phyloP scores from a whole-genome alignment of 2,888 invertebrate genomes.

The Lycophotia porphyrea region DNA sequence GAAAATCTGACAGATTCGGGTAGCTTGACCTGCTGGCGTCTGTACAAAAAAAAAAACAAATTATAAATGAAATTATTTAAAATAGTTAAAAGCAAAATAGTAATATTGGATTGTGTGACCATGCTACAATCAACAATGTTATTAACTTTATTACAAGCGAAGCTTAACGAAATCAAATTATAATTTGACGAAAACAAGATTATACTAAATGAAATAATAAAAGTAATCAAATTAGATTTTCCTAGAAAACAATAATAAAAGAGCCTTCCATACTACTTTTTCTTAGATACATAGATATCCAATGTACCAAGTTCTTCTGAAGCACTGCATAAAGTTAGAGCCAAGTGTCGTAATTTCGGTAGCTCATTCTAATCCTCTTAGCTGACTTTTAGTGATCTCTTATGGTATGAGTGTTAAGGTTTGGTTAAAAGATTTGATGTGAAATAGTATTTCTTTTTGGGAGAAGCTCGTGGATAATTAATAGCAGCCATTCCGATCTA shows the following conservation, averaged over 20 bases:
- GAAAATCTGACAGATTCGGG: too few species aligned
- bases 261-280: not conserved
- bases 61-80: too few species aligned
- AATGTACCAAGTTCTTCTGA: conserved; percentile 28
- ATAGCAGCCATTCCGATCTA: too few species aligned
- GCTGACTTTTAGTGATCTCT: conserved; percentile 39
- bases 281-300: not conserved
- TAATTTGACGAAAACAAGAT: not conserved
- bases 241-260: not conserved
- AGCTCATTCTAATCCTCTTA: conserved; percentile 43
- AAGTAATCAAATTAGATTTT: conserved; percentile 5
- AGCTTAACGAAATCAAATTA: not conserved
- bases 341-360: conserved; percentile 37
- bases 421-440: not conserved
- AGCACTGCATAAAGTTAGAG: not conserved
- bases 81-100: not conserved
- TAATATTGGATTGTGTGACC: not conserved
- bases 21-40: too few species aligned
- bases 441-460: not conserved
- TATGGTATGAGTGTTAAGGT: not conserved
- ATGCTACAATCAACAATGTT: not conserved
- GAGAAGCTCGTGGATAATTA: too few species aligned
- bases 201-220: not conserved
- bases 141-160: not conserved
- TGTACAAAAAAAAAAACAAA: not conserved